Percentiles rank a stretch among this genome's conserved stretches.
Conservation (phyloP, 2,113 vertebrate species). For the Leuciscus idus region DNA sequence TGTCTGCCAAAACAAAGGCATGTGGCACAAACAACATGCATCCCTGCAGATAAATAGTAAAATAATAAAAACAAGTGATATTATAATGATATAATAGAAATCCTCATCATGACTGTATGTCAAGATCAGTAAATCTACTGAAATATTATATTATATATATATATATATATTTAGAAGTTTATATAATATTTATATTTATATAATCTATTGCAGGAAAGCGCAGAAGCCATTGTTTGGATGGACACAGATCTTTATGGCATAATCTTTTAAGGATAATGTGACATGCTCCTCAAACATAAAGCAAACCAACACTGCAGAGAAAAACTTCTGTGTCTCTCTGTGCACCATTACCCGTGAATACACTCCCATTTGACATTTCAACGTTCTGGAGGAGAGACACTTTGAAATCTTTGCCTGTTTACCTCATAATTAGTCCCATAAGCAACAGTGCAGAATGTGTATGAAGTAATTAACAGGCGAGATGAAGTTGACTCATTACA, state of each 20-base stretch:
- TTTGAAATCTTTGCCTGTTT: neutral
- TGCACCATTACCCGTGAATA: constrained; percentile 7
- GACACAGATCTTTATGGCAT: neutral
- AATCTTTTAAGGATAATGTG: constrained; percentile 28
- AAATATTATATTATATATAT: no score
- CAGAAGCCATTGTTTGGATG: constrained; percentile 4
- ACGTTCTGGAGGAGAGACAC: constrained; percentile 1
- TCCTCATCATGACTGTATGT: no score
- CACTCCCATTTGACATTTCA: constrained; percentile 39
- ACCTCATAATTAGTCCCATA: constrained; percentile 30
- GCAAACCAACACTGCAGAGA: constrained; percentile 8
- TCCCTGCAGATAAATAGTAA: no score
- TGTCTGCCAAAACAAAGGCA: no score
- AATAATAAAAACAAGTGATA: no score
- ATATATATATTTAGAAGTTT: no score
- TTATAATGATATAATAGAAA: no score
- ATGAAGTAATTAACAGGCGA: constrained; percentile 18
- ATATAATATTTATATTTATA: no score
- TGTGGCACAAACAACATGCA: no score
- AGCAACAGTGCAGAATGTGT: constrained; percentile 21
- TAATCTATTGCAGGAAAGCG: neutral
- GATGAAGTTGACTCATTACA: constrained; percentile 10
- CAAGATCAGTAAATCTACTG: no score
- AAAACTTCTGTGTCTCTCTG: constrained; percentile 25
- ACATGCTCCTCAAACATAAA: constrained; percentile 22